Conservation (phyloP, 2,113 vertebrate genomes). For the Osmerus eperlanus region DNA sequence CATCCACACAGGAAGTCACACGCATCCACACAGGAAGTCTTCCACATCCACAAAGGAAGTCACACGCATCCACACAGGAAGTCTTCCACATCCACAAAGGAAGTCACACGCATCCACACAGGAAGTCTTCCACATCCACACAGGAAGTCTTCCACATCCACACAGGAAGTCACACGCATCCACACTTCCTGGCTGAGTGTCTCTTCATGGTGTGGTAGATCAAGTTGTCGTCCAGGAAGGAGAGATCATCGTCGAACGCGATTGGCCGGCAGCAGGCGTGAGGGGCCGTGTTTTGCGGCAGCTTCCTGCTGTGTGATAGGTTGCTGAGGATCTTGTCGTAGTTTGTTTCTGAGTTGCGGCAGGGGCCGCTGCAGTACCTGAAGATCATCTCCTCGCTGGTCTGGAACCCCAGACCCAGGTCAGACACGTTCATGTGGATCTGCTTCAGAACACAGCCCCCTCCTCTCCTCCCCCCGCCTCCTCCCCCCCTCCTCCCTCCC, state of each 20-base stretch:
- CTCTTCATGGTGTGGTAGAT: conserved; percentile 90
- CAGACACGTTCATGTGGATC: conserved; percentile 89
- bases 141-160: background rate
- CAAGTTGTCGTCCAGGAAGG: conserved; percentile 89
- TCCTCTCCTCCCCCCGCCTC: conserved; percentile 60
- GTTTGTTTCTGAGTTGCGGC: conserved; percentile 85
- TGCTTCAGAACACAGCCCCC: conserved; percentile 84
- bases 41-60: too few species aligned
- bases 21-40: too few species aligned
- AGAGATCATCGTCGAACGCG: conserved; percentile 89
- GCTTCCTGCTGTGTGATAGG: conserved; percentile 78
- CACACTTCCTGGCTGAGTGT: conserved; percentile 94
- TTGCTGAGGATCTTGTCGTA: conserved; percentile 93
- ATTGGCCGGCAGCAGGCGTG: conserved; percentile 88
- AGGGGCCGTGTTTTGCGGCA: conserved; percentile 77
- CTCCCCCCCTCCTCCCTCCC: conserved; percentile 61
- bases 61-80: background rate
- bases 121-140: background rate
- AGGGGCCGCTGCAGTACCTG: conserved; percentile 91
- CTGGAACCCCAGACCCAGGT: conserved; percentile 88
- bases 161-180: conserved; percentile 74
- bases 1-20: too few species aligned
- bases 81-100: background rate
- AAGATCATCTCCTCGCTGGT: conserved; percentile 93
- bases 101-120: background rate